Base-by-base conservation (phyloP, 2,797 vertebrate genomes). In the Cetoscarus ocellatus region DNA sequence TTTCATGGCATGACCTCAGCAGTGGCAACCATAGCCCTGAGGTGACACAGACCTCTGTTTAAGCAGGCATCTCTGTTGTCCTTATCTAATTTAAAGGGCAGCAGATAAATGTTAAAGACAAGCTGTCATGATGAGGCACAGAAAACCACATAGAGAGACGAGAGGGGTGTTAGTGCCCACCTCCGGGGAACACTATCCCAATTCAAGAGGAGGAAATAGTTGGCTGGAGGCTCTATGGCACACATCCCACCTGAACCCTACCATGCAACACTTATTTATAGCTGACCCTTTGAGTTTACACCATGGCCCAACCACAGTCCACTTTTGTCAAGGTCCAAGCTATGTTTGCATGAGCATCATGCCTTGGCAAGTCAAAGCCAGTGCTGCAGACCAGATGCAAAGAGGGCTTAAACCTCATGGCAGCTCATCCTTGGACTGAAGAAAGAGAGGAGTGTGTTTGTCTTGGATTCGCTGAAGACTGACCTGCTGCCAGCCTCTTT, bases 1-100 rank as follows among this genome's bases (percentile, higher is more conserved):
- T 89, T 90, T 88, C 80, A 85, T 82, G 74, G 87, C 82, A 91
- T 94, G 89, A 93, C 91, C 89, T 93, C 90, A 92, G 78, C 74
- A 72, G 72, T 87, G 86, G 86, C 90, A 87, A 76, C 80, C 81
- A 65, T 73, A 76, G 85, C 80, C 73, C 75, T 84, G 79, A 84
- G 71, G 81, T 82, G 84, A 90, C 85, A 85, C 82, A 88, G 86
- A 88, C 80, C 80, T 86, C 90, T 56, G 83, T 80, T 67, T 89
- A 83, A 90, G 93, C 70, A 83, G 84, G 68, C 85, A 75, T 82
- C 84, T 94, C 91, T 93, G 91, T 94, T 92, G 89, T 76, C 76
- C 71, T 81, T 94, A 95, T 95, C 94, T 90, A 83, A 90, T 83
- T 87, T 84, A 93, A 92, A 92, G 92, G 89, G 86, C 89, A 90